Evolutionary conservation across 1,140 invertebrate genomes (phyloP).

Genomic region (Rhagoletis zephyria): DNA sequence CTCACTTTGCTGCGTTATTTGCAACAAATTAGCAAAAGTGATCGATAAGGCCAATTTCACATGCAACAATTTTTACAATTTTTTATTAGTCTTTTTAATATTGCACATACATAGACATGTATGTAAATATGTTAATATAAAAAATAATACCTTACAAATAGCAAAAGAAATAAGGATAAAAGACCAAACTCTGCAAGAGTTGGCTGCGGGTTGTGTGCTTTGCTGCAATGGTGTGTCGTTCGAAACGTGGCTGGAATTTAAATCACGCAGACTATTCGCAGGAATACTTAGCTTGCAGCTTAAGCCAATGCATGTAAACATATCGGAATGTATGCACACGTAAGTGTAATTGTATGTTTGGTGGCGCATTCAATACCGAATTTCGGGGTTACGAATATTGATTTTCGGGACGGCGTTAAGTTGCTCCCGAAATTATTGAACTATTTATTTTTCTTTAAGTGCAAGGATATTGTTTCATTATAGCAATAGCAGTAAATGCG

Average conservation of each 20-base stretch:
- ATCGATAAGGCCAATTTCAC: constrained; percentile 35
- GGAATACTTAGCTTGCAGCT: background rate
- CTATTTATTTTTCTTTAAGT: too few species aligned
- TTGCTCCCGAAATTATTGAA: too few species aligned
- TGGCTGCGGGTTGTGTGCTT: background rate
- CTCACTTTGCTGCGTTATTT: background rate
- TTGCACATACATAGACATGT: too few species aligned
- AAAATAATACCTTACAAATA: background rate
- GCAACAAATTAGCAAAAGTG: constrained; percentile 34
- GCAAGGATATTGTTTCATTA: too few species aligned
- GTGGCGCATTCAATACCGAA: too few species aligned
- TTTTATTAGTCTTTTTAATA: too few species aligned
- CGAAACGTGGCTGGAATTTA: constrained; percentile 1
- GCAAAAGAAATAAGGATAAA: background rate
- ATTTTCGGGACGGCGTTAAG: too few species aligned
- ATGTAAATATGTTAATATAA: background rate
- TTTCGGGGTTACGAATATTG: too few species aligned
- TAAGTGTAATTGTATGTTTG: background rate
- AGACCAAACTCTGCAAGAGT: background rate
- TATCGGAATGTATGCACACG: background rate
- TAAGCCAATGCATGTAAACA: background rate
- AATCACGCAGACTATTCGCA: background rate
- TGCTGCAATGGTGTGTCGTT: background rate
- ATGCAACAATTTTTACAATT: too few species aligned
- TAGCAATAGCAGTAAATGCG: too few species aligned